Percentiles rank a stretch among this genome's conserved stretches.
Conservation (phyloP, 2,888 invertebrate species). For the Amorpha juglandis region DNA sequence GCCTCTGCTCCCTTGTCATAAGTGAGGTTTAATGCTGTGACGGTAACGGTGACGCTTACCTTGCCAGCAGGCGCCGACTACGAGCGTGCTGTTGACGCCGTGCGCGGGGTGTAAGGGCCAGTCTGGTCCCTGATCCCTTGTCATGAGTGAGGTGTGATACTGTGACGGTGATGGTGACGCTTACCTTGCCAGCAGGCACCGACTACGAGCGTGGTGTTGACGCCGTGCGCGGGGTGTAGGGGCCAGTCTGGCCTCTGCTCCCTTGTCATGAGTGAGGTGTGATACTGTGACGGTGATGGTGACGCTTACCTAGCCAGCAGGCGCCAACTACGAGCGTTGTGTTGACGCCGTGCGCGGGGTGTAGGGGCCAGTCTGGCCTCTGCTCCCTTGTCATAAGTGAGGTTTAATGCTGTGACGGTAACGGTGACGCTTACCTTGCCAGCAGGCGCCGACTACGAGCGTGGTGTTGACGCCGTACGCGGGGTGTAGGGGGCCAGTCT, state of each 20-base stretch:
- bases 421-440: slow-evolving; percentile 88
- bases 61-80: slow-evolving; percentile 99
- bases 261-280: too few relatives aligned
- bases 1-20: too few relatives aligned
- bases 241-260: too few relatives aligned
- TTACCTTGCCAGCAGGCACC: slow-evolving; percentile 99
- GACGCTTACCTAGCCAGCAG: slow-evolving; percentile 95
- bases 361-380: slow-evolving; percentile 99
- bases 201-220: slow-evolving; percentile 96
- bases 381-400: slow-evolving; percentile 89
- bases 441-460: slow-evolving; percentile 97
- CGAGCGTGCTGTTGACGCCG: slow-evolving; percentile 95
- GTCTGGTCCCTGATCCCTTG: slow-evolving; percentile 97
- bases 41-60: slow-evolving; percentile 83
- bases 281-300: too few relatives aligned
- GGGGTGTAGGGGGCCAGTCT: too few relatives aligned
- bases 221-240: slow-evolving; percentile 96
- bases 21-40: too few relatives aligned
- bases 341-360: slow-evolving; percentile 96
- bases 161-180: too few relatives aligned
- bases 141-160: too few relatives aligned
- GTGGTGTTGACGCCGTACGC: slow-evolving; percentile 97
- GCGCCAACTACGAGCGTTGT: slow-evolving; percentile 98
- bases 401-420: too few relatives aligned
- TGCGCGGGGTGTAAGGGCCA: slow-evolving; percentile 99